Base-by-base conservation (phyloP, 1,140 invertebrate genomes). In the Acarapis woodi region DNA sequence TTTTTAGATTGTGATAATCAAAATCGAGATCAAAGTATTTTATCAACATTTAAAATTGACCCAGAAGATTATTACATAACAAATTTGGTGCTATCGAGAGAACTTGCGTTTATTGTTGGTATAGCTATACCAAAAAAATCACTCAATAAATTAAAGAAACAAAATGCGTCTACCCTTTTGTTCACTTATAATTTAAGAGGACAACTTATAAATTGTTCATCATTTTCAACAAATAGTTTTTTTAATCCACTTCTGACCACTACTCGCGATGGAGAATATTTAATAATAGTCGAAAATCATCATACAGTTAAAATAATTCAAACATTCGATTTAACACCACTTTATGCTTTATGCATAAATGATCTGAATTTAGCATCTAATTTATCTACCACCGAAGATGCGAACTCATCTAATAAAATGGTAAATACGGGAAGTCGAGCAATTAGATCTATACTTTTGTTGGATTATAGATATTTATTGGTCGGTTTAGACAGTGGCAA, bases 401-500 rank as follows among this genome's bases (percentile, higher is more conserved):
- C 32, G 9, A 20, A 33, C 4, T 8, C 21, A 10, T 12, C 32
- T 9, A 16, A 4, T 19, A 18, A 20, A 19, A 20, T 20, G n/a
- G 21, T 20, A 3, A 20, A 10, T 20, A 16, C 19, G n/a, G 32
- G 32, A 33, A 20, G 18, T 16, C 19, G 21, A 20, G 32, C 34
- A 24, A 39, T 35, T 34, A n/a, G 25, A 8, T 32, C 41, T 24
- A 21, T 45, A 16, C 25, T 44, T 47, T 39, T 50, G 43, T 48
- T 33, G 46, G 64, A 62, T 44, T 49, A 26, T 53, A 94, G 87
- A 55, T 94, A 93, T 61, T 61, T 97, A 33, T 60, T 99, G 45
- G 87, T 85, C 45, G 90, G 90, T 42, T 58, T 97, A 20, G 77
- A 85, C 15, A 88, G 88, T 45, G 93, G 93, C 25, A 88, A 87